phyloP scores from a whole-genome alignment of 2,888 invertebrate genomes.

The Ectobius pallidus region DNA sequence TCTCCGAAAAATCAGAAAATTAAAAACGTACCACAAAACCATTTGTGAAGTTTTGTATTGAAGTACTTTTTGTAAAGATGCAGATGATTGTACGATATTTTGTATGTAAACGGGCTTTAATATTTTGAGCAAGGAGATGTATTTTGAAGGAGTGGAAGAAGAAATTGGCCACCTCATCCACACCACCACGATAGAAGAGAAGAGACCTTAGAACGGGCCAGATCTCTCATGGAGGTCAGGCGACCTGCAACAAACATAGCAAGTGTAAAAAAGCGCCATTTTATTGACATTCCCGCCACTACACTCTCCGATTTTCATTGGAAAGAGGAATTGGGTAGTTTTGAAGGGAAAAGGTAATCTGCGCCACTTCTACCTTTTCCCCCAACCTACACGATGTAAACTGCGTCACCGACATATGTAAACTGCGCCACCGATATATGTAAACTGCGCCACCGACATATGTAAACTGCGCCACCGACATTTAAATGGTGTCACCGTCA shows the following conservation, averaged over 20 bases:
- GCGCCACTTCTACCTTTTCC: too few relatives aligned
- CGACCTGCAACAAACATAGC: slow-evolving; percentile 25
- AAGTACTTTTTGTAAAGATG: slow-evolving; percentile 10
- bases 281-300: too few relatives aligned
- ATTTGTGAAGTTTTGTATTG: slow-evolving; percentile 40
- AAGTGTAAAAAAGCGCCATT: slow-evolving; percentile 3
- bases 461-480: too few relatives aligned
- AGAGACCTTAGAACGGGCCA: slow-evolving; percentile 21
- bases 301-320: too few relatives aligned
- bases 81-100: slow-evolving; percentile 18
- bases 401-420: too few relatives aligned
- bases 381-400: too few relatives aligned
- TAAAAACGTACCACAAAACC: slow-evolving; percentile 42
- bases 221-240: slow-evolving; percentile 16
- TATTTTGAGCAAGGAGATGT: slow-evolving; percentile 25
- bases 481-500: too few relatives aligned
- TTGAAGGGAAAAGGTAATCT: too few relatives aligned
- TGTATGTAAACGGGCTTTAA: neutral
- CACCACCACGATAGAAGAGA: neutral
- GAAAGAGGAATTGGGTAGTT: too few relatives aligned
- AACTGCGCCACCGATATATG: too few relatives aligned
- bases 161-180: neutral
- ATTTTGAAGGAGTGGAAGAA: slow-evolving; percentile 20
- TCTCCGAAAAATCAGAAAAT: slow-evolving; percentile 16
- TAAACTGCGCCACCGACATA: too few relatives aligned